These are phyloP conservation scores for Pheosia gnoma DNA, from an alignment of 2,888 invertebrate species.

Conservation along the genomic window DNA sequence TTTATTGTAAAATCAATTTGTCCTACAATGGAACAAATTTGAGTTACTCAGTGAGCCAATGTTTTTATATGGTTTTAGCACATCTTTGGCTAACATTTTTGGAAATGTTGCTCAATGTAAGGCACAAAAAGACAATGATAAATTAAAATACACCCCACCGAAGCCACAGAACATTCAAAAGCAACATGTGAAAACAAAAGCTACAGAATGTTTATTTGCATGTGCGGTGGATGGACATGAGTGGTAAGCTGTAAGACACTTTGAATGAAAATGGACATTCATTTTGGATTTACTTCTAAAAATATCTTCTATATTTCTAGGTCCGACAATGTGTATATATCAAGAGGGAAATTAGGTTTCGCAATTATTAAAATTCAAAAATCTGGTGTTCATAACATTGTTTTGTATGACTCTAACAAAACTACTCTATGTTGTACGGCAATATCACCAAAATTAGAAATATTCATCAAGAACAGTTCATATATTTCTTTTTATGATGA, in stretches of 20 bases:
- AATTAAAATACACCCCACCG: constrained; percentile 70
- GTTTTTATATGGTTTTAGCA: constrained; percentile 50
- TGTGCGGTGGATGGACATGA: constrained; percentile 67
- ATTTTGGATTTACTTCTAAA: not conserved
- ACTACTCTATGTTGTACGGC: constrained; percentile 61
- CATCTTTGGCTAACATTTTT: constrained; percentile 72
- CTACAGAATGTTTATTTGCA: constrained; percentile 65
- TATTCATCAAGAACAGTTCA: constrained; percentile 58
- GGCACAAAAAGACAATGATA: constrained; percentile 51
- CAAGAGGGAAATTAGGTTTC: constrained; percentile 71
- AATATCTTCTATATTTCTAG: constrained; percentile 43
- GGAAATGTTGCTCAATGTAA: constrained; percentile 40
- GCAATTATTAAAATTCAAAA: constrained; percentile 65
- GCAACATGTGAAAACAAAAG: constrained; percentile 51
- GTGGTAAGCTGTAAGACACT: constrained; percentile 51
- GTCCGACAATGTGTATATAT: constrained; percentile 57
- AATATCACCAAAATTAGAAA: constrained; percentile 50
- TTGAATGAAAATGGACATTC: no score
- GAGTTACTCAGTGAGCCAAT: constrained; percentile 4
- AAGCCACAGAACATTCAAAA: constrained; percentile 44
- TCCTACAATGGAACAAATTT: no score
- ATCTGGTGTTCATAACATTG: constrained; percentile 53
- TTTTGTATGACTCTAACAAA: constrained; percentile 73
- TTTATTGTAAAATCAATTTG: not conserved
- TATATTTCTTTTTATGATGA: constrained; percentile 72